phyloP scores from a whole-genome alignment of 2,797 vertebrate genomes.

The Jordanella pulchra region DNA sequence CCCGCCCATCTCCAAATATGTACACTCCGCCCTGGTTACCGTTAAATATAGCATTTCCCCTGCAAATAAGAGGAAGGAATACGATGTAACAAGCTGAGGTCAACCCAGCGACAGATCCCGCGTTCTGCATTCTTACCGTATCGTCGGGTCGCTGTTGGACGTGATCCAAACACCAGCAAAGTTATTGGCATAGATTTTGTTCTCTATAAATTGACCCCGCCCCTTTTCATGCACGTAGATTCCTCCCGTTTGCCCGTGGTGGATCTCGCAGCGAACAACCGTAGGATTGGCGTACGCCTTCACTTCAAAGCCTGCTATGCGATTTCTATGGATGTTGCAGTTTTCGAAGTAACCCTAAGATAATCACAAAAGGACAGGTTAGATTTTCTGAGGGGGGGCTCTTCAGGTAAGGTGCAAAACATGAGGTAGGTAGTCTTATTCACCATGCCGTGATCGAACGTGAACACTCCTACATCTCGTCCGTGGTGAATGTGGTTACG shows the following conservation, averaged over 20 bases:
- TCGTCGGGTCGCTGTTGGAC: conserved; percentile 99
- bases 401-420: accelerated
- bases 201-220: conserved; percentile 98
- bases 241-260: conserved; percentile 97
- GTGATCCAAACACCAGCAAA: conserved; percentile 99
- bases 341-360: conserved; percentile 97
- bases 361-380: not conserved
- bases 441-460: conserved; percentile 99
- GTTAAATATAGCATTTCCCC: conserved; percentile 99
- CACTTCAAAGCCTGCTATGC: conserved; percentile 98
- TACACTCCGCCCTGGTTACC: conserved; percentile 99
- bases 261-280: conserved; percentile 98
- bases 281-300: conserved; percentile 99
- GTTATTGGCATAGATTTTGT: conserved; percentile 99
- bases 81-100: not conserved
- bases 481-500: conserved; percentile 99
- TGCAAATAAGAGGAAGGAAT: conserved; percentile 49
- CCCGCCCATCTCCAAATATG: conserved; percentile 98
- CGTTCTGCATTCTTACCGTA: conserved; percentile 83
- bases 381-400: not conserved
- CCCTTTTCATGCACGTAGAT: conserved; percentile 99
- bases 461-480: conserved; percentile 97
- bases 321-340: conserved; percentile 99
- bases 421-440: not conserved
- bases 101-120: no score